Percentiles rank a stretch among this genome's conserved stretches.
Evolutionary conservation across 1,140 invertebrate species (phyloP).

Genomic region (Delia radicum): DNA sequence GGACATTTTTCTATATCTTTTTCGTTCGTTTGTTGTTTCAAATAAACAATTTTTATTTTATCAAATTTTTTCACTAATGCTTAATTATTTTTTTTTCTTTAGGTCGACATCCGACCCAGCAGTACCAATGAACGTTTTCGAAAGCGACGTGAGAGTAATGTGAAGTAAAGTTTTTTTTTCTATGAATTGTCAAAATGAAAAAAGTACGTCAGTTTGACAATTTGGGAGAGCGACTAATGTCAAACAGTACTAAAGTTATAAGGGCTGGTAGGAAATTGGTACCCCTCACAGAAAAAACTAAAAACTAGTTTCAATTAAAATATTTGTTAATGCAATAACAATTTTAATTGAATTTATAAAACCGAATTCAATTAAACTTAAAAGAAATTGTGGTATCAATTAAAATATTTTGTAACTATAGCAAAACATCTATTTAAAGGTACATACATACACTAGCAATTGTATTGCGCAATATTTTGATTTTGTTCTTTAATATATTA

Average conservation of each 20-base stretch:
- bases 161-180: not conserved
- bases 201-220: not conserved
- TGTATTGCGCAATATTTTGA: too few relatives aligned
- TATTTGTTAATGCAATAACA: too few relatives aligned
- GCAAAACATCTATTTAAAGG: too few relatives aligned
- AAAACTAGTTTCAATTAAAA: too few relatives aligned
- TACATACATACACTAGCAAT: too few relatives aligned
- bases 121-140: conserved; percentile 6
- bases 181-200: not conserved
- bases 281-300: too few relatives aligned
- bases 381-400: too few relatives aligned
- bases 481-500: too few relatives aligned
- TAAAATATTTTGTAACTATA: too few relatives aligned
- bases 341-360: too few relatives aligned
- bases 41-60: not conserved
- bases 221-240: not conserved
- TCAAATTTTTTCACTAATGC: not conserved
- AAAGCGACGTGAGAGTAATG: conserved; percentile 8
- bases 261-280: not conserved
- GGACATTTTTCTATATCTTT: conserved; percentile 36
- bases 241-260: not conserved
- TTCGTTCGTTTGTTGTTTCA: conserved; percentile 5
- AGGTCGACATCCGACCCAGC: conserved; percentile 9
- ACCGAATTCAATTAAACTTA: too few relatives aligned
- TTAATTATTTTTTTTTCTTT: not conserved